Percentiles rank a stretch among this genome's conserved stretches.
These are phyloP conservation scores for Sinopyrophorus schimmeli DNA, from an alignment of 2,888 invertebrate genomes.

Conservation along the genomic window DNA sequence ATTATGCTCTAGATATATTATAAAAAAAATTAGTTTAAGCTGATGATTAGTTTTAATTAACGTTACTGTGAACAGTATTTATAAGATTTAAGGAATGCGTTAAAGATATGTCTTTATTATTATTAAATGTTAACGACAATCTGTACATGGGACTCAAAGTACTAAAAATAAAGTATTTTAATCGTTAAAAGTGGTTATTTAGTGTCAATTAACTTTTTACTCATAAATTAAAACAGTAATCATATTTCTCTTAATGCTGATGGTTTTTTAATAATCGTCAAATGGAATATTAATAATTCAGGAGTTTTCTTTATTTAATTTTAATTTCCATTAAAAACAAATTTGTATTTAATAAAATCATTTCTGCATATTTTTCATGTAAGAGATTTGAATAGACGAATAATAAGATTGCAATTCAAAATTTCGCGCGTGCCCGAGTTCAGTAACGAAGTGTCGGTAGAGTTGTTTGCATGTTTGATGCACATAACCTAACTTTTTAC, in stretches of 20 bases:
- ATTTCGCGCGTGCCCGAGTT: constrained; percentile 10
- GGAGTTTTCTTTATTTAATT: no score
- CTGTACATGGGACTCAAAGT: constrained; percentile 25
- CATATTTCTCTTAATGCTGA: no score
- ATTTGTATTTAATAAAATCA: no score
- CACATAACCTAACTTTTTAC: constrained; percentile 19
- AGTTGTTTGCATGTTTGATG: constrained; percentile 14
- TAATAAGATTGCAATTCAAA: no score
- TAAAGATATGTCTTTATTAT: constrained; percentile 8
- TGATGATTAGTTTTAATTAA: constrained; percentile 5
- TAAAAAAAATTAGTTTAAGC: background rate
- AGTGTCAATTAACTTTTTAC: background rate
- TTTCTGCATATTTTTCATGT: no score
- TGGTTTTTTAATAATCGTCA: no score
- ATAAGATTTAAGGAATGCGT: constrained; percentile 9
- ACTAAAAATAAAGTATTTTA: constrained; percentile 10
- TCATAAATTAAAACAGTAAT: background rate
- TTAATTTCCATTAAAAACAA: no score
- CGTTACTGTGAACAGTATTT: constrained; percentile 24
- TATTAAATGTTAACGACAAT: constrained; percentile 24
- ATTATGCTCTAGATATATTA: background rate
- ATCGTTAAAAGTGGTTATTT: background rate
- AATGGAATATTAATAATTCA: no score
- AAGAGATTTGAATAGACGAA: no score
- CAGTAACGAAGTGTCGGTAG: no score